These are phyloP conservation scores for Diplazon laetatorius DNA, from an alignment of 2,888 invertebrate genomes.

Conservation along the genomic window DNA sequence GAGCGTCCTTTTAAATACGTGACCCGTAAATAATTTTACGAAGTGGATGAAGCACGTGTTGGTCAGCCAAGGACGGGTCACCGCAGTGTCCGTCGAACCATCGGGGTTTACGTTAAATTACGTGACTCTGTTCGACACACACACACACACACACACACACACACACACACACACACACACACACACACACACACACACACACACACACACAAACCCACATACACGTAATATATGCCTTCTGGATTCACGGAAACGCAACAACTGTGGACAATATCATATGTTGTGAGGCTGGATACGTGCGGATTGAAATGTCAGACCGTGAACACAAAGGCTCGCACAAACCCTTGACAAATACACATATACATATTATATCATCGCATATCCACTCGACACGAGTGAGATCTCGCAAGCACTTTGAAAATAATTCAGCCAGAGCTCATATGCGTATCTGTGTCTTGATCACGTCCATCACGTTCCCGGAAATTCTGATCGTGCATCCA, in stretches of 20 bases:
- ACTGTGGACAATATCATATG: neutral
- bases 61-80: conserved; percentile 17
- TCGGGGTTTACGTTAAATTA: conserved; percentile 19
- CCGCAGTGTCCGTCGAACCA: conserved; percentile 11
- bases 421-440: neutral
- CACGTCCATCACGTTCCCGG: neutral
- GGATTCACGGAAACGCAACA: neutral
- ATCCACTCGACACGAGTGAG: conserved; percentile 16
- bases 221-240: no score
- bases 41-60: conserved; percentile 72
- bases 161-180: conserved; percentile 15
- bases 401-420: neutral
- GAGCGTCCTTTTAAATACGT: conserved; percentile 75
- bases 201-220: neutral
- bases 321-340: conserved; percentile 19
- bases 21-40: conserved; percentile 77
- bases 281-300: neutral
- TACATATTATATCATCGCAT: conserved; percentile 20
- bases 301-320: conserved; percentile 5
- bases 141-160: conserved; percentile 6
- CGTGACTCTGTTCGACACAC: conserved; percentile 24
- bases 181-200: conserved; percentile 20
- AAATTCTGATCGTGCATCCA: conserved; percentile 29
- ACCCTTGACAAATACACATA: no score
- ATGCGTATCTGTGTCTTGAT: conserved; percentile 23